Conservation (phyloP, 2,113 vertebrate genomes). For the Rhea americana region DNA sequence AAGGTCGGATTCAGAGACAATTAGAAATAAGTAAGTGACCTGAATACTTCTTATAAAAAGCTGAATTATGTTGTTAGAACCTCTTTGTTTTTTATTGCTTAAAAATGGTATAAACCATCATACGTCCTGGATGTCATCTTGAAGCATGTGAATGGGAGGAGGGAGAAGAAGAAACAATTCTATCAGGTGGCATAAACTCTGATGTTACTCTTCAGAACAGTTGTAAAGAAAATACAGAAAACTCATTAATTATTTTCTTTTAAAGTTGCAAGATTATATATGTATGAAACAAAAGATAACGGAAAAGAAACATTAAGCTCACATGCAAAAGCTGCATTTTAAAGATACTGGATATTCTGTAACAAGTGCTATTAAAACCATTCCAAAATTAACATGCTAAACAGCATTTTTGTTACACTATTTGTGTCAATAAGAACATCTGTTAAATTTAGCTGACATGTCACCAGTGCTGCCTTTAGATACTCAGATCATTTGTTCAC, state of each 20-base stretch:
- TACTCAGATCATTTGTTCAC: background rate
- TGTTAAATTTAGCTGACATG: background rate
- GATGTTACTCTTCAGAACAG: background rate
- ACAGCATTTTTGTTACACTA: background rate
- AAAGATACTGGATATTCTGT: background rate
- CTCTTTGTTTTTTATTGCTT: background rate
- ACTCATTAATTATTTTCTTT: accelerated
- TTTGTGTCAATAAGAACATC: background rate
- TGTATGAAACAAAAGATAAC: no score
- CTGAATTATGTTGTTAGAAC: background rate
- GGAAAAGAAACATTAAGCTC: background rate
- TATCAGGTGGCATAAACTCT: accelerated
- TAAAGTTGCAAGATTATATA: no score
- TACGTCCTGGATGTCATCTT: background rate
- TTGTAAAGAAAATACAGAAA: background rate
- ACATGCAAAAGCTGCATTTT: background rate
- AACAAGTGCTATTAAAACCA: background rate
- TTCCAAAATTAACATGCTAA: background rate
- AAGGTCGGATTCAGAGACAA: conserved; percentile 92
- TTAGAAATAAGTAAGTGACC: conserved; percentile 93
- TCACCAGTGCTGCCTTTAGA: background rate
- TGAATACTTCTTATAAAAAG: accelerated
- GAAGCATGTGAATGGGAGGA: background rate
- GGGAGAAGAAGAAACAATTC: background rate
- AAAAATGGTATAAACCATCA: background rate